Evolutionary conservation across 2,113 vertebrate species (phyloP).

Genomic region (Oryzias celebensis): DNA sequence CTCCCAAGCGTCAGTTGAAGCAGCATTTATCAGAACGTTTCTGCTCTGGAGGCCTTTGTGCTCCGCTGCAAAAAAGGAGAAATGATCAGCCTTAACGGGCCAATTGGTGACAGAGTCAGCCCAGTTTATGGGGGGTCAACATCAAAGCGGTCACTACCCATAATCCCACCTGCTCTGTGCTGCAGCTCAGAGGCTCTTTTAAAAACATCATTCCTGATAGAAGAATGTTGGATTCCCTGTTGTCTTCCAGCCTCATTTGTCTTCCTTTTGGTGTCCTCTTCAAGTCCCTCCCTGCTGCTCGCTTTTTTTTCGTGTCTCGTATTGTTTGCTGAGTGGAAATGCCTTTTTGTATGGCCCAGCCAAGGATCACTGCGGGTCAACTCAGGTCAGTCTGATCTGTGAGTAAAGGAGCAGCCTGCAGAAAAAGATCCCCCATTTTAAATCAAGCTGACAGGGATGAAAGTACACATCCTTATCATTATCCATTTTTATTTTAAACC

Average conservation of each 20-base stretch:
- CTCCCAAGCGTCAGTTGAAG: slow-evolving; percentile 2
- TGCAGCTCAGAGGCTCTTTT: slow-evolving; percentile 15
- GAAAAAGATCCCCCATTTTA: too few species aligned
- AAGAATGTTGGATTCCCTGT: slow-evolving; percentile 33
- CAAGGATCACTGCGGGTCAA: too few species aligned
- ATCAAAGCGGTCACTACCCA: slow-evolving; percentile 28
- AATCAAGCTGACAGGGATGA: too few species aligned
- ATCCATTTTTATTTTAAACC: too few species aligned
- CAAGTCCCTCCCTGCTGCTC: too few species aligned
- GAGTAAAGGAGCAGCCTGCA: too few species aligned
- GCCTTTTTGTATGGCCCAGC: too few species aligned
- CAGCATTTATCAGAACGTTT: slow-evolving; percentile 1
- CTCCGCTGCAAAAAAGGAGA: slow-evolving; percentile 2
- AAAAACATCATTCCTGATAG: slow-evolving; percentile 34
- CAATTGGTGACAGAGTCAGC: slow-evolving; percentile 16
- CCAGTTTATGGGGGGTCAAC: slow-evolving; percentile 32
- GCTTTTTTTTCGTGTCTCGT: too few species aligned
- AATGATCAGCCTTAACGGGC: slow-evolving; percentile 3
- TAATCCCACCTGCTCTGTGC: slow-evolving; percentile 26
- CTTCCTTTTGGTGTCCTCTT: slow-evolving; percentile 9
- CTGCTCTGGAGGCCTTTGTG: slow-evolving; percentile 6
- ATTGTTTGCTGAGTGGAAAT: too few species aligned
- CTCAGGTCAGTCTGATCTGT: too few species aligned
- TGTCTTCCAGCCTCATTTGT: slow-evolving; percentile 26
- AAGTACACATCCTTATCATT: too few species aligned